Evolutionary conservation across 2,113 vertebrate species (phyloP), one percentile per base, ranked within the genome.

Genomic region (Falco punctatus): DNA sequence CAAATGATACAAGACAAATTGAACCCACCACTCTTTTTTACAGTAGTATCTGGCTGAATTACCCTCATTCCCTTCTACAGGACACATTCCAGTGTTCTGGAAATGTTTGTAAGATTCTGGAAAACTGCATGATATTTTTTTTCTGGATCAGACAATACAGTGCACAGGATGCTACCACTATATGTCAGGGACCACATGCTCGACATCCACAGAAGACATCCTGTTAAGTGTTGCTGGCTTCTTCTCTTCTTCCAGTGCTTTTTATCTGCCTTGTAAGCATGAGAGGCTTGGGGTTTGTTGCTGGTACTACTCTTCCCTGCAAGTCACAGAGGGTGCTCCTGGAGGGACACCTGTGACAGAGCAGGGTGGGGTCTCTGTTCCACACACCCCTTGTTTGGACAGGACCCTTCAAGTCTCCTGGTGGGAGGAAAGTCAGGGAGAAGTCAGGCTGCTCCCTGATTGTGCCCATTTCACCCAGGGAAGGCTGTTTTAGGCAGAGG

Each of bases 101-200:
- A 94, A 84, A 69, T n/a, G 14, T 75, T 28, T n/a, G 22, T 14
- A 69, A 65, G 33, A 44, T 61, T 64, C 21, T 80, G 32, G 30
- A 90, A 95, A 92, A 90, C 46, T 5, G 2, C 24, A 32, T 16
- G 0, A 10, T 3, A 46, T 33, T 78, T 49, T 42, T 93, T 61
- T 86, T 44, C 44, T 46, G 28, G 1, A 24, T 92, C 30, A 75
- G 65, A 38, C 21, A 44, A 66, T 3, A 46, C 15, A 86, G 33
- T 0, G 11, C 14, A 30, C 3, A 62, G 20, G 30, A 32, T 32
- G 26, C 33, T 49, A 64, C 21, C 6, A 8, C 24, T 28, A 32
- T 28, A 51, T 0, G 1, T 10, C 11, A 10, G 4, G 8, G 32
- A 59, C 9, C 15, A n/a, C 0, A 2, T 0, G 8, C 0, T 0